Base-by-base conservation (phyloP, 2,888 invertebrate genomes). In the Conops quadrifasciatus region DNA sequence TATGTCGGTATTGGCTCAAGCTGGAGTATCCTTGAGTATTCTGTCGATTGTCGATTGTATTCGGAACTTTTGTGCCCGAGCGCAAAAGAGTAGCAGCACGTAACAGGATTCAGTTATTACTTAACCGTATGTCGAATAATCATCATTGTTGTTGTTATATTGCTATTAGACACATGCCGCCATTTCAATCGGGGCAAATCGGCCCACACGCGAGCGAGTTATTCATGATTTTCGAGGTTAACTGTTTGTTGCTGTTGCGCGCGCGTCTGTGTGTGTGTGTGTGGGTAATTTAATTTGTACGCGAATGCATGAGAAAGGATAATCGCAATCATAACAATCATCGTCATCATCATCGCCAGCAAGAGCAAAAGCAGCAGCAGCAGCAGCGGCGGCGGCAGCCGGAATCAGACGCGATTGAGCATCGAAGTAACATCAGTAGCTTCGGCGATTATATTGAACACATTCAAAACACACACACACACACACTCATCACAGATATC, bases 281-380 rank as follows among this genome's bases (percentile, higher is more conserved):
- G 43, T 56, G 56, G 43, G 63, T 53, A 51, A 66, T 66, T 69
- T 72, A 66, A 70, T 72, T 70, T 72, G 70, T 72, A 70, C 70
- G 70, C 70, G 66, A 36, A 65, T 68, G 49, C 69, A 66, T 65
- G 69, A 43, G 21, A 56, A 63, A 69, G 72, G 72, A 72, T 72
- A 72, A 72, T 72, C 69, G 70, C 43, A 66, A 66, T 72, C 65
- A 70, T 66, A 72, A 72, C 70, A 65, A 72, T 72, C 70, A 67
- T 24, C 62, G 63, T 62, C 69, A 62, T 62, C 53, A 49, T 26
- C 49, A 69, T 19, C 69, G 49, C 24, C 62, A 62, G 16, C 47
- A 47, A n/a, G n/a, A n/a, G n/a, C n/a, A n/a, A n/a, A n/a, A n/a
- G n/a, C n/a, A n/a, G n/a, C n/a, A n/a, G n/a, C 53, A 51, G 49